Percentiles rank a stretch among this genome's conserved stretches.
Evolutionary conservation across 2,113 vertebrate species (phyloP).

Genomic region (Numenius arquata): DNA sequence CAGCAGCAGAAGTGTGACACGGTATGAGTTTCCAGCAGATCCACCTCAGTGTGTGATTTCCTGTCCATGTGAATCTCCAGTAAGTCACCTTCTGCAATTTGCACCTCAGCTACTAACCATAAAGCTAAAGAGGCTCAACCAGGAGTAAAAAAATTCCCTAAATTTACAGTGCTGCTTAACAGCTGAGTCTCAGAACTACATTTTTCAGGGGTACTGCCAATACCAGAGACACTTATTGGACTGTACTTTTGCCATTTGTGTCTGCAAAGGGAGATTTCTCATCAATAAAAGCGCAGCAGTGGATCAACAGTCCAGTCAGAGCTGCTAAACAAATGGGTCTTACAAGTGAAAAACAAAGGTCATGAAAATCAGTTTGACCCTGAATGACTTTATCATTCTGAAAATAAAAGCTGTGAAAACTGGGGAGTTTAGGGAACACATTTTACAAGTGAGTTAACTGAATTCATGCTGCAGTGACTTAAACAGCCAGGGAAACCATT

Average conservation of each 20-base stretch:
- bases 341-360: neutral
- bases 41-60: neutral
- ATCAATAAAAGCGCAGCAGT: neutral
- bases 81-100: neutral
- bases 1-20: neutral
- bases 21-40: neutral
- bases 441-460: neutral
- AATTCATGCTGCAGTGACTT: neutral
- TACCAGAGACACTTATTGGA: neutral
- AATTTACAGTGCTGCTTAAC: neutral
- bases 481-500: fast-evolving
- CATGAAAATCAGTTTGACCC: neutral
- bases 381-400: neutral
- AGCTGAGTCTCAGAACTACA: neutral
- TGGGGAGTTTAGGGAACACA: neutral
- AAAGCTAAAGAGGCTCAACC: neutral
- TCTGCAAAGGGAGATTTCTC: neutral
- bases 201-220: neutral
- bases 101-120: neutral
- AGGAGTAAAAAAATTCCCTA: neutral
- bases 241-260: neutral
- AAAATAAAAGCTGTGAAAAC: neutral
- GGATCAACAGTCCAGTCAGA: neutral
- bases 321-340: neutral
- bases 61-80: neutral